Percentiles rank a stretch among this genome's conserved stretches.
Evolutionary conservation across 2,797 vertebrate genomes (phyloP).

Genomic region (Sebastes kiyomatsui): DNA sequence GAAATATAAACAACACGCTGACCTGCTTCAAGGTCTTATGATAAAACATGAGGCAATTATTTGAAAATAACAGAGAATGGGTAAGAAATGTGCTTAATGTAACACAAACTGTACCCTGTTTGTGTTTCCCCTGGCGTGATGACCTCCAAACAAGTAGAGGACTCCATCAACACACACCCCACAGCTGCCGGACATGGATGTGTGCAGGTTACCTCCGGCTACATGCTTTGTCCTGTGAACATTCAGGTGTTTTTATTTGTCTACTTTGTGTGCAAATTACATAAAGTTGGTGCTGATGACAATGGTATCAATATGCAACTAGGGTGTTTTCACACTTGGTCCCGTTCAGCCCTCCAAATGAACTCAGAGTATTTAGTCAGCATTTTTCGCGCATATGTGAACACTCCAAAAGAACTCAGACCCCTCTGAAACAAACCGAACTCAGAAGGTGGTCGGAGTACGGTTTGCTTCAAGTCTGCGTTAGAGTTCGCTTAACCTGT

Average conservation of each 20-base stretch:
- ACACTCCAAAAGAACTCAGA: no score
- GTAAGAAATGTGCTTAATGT: not conserved
- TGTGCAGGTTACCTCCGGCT: constrained; percentile 89
- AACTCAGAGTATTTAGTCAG: no score
- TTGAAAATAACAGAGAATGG: not conserved
- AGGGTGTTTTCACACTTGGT: no score
- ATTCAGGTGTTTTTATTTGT: not conserved
- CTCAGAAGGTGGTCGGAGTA: no score
- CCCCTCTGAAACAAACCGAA: no score
- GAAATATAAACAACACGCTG: not conserved
- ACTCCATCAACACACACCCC: constrained; percentile 91
- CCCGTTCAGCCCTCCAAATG: no score
- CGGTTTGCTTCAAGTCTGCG: no score
- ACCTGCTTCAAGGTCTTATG: not conserved
- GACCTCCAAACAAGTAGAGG: constrained; percentile 95
- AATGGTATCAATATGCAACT: not conserved
- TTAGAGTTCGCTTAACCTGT: no score
- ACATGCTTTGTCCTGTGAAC: constrained; percentile 86
- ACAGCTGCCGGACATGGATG: constrained; percentile 98
- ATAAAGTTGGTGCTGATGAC: not conserved
- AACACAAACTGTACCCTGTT: constrained; percentile 84
- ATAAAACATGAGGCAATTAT: not conserved
- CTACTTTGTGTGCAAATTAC: not conserved
- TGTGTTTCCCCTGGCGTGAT: constrained; percentile 93
- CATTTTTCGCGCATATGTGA: no score